Percentiles rank a stretch among this genome's conserved stretches.
Conservation (phyloP, 2,888 invertebrate species). For the Limenitis camilla region DNA sequence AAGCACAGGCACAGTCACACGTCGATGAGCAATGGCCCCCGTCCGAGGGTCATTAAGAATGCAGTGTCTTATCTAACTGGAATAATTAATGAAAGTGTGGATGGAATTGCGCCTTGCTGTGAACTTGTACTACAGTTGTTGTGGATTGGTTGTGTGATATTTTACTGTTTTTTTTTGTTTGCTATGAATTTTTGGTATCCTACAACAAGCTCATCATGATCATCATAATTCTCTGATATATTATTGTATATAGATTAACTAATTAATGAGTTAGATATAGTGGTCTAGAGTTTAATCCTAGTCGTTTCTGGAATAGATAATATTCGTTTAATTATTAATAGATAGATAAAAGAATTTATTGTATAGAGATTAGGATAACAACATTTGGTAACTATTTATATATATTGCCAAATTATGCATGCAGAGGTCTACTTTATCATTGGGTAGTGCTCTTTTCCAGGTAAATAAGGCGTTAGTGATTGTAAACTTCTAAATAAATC, state of each 20-base stretch:
- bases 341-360: too few species aligned
- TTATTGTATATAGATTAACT: too few species aligned
- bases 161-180: not conserved
- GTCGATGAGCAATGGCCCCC: slow-evolving; percentile 62
- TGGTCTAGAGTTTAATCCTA: not conserved
- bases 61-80: slow-evolving; percentile 71
- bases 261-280: slow-evolving; percentile 7
- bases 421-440: too few species aligned
- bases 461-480: too few species aligned
- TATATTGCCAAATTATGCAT: too few species aligned
- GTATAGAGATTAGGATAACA: too few species aligned
- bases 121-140: slow-evolving; percentile 34
- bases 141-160: slow-evolving; percentile 18
- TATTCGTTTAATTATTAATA: too few species aligned
- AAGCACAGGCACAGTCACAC: slow-evolving; percentile 37
- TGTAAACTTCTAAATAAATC: too few species aligned
- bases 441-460: too few species aligned
- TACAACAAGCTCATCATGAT: not conserved
- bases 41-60: slow-evolving; percentile 63
- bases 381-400: too few species aligned
- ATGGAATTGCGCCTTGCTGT: slow-evolving; percentile 60
- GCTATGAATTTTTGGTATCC: not conserved
- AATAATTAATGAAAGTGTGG: slow-evolving; percentile 72
- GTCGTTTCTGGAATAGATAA: too few species aligned
- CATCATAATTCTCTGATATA: too few species aligned